Evolutionary conservation across 2,113 vertebrate genomes (phyloP).

Genomic region (Chloropsis hardwickii): DNA sequence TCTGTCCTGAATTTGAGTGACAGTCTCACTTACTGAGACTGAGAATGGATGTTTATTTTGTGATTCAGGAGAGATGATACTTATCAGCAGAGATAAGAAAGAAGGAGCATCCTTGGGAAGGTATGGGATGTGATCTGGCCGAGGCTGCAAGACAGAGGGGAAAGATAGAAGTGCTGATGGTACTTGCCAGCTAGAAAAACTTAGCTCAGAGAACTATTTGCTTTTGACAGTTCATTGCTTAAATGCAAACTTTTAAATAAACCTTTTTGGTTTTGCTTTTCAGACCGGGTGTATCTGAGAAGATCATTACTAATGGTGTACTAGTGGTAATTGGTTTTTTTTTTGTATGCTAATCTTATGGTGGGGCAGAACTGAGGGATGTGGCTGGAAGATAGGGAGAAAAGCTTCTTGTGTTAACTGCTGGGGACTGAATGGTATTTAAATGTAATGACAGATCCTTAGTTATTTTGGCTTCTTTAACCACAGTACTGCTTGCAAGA

Average conservation of each 20-base stretch:
- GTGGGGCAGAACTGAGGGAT: neutral
- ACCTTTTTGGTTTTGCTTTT: neutral
- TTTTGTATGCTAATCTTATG: neutral
- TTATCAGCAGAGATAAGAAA: neutral
- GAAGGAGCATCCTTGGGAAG: neutral
- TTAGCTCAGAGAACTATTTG: neutral
- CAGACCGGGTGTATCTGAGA: constrained; percentile 56
- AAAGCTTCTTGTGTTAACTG: neutral
- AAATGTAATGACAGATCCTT: neutral
- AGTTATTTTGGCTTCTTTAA: neutral
- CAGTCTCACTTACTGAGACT: neutral
- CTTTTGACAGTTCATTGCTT: neutral
- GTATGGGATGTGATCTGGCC: neutral
- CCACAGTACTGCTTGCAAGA: neutral
- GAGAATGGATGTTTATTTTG: neutral
- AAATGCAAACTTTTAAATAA: neutral
- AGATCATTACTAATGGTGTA: constrained; percentile 62
- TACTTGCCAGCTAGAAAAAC: neutral
- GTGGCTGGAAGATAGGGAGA: neutral
- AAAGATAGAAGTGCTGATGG: neutral
- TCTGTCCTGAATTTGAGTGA: neutral
- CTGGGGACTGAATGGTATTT: neutral
- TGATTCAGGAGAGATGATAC: neutral
- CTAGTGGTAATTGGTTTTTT: constrained; percentile 51
- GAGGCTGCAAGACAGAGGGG: accelerated